Base-by-base conservation (phyloP, 2,113 vertebrate genomes). In the Camarhynchus parvulus region DNA sequence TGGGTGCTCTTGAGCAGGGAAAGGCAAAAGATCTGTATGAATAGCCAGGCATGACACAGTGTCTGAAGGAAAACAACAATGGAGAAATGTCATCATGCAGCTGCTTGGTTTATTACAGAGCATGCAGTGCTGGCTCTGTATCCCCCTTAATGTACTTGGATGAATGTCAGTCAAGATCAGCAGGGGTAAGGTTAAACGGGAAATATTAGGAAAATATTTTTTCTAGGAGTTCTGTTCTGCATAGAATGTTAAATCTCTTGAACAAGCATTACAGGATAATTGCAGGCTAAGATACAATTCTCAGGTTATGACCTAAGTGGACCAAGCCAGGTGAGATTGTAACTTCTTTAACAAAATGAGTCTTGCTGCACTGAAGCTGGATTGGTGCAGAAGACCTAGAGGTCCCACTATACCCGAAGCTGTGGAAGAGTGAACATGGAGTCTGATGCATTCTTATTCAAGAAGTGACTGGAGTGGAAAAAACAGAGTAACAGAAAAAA, bases 261-360 rank as follows among this genome's bases (percentile, higher is more conserved):
- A 91, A 49, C 17, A 64, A 87, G 86, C 0, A 2, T 55, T 61
- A 64, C 8, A 70, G 47, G 33, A 78, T 55, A 77, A 56, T 25
- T 2, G 2, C 35, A 84, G 68, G 24, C 52, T 44, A 90, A 75
- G 37, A 75, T 41, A 77, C 1, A n/a, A 67, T 42, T 80, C 68
- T 83, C 39, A 78, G 24, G 47, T 59, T 56, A 35, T 64, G 23
- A 87, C n/a, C 24, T 41, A n/a, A 56, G 64, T 22, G 25, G 61
- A 76, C 27, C 0, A 0, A 86, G 35, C 7, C 28, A 52, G 31
- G 22, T n/a, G 27, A 78, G 25, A 56, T 5, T 15, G 19, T 28
- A 78, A 70, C 35, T 70, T 66, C 24, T 91, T 19, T 10, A 61
- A 75, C 28, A 88, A 75, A 92, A 55, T 44, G 5, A 82, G 52